Percentiles rank a stretch among this genome's conserved stretches.
phyloP scores from a whole-genome alignment of 2,888 invertebrate species.

The Anaspis maculata region DNA sequence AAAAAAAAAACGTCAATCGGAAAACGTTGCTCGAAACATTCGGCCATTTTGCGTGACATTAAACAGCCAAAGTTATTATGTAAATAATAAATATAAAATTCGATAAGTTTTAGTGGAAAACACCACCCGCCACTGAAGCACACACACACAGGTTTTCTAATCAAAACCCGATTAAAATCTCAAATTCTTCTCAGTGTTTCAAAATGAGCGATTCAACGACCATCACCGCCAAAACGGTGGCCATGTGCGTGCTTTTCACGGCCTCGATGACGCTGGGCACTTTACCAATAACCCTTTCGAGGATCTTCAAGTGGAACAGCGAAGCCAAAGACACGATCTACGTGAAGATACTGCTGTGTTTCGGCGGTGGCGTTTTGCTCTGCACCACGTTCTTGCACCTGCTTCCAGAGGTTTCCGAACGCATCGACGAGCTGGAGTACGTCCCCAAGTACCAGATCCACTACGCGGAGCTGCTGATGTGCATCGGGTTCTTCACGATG shows the following conservation, averaged over 20 bases:
- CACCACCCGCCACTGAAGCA: no score
- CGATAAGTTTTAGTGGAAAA: no score
- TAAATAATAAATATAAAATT: no score
- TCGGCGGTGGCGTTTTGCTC: constrained; percentile 77
- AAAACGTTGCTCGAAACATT: no score
- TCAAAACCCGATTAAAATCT: no score
- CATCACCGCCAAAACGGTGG: constrained; percentile 74
- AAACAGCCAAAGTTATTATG: no score
- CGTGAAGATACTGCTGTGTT: constrained; percentile 55
- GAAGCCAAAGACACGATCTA: constrained; percentile 43
- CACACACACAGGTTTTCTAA: no score
- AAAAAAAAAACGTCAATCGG: no score
- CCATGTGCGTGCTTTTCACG: constrained; percentile 68
- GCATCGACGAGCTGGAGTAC: constrained; percentile 47
- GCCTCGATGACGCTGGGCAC: constrained; percentile 70
- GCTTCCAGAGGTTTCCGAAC: constrained; percentile 69
- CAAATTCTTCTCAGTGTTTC: no score
- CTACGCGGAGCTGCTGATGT: constrained; percentile 63
- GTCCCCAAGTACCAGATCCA: constrained; percentile 50
- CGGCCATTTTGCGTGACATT: no score
- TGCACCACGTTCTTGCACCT: constrained; percentile 76
- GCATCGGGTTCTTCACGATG: constrained; percentile 67
- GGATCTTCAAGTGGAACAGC: constrained; percentile 54
- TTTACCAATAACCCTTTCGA: constrained; percentile 62
- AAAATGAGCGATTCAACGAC: no score